Evolutionary conservation across 2,888 invertebrate species (phyloP).

Genomic region (Petrophora chlorosata): DNA sequence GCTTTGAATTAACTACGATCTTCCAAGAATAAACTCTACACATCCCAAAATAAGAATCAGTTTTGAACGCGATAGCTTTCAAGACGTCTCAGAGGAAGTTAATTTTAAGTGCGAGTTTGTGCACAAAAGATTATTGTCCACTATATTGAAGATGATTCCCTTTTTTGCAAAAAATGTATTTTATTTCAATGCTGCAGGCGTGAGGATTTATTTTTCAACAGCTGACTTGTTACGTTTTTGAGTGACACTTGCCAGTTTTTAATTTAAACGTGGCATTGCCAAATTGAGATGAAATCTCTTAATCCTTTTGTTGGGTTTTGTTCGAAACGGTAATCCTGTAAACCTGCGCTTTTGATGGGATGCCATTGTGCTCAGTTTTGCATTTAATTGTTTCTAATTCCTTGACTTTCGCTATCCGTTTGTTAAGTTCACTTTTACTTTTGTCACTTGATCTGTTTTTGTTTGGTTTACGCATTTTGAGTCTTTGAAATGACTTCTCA

Average conservation of each 20-base stretch:
- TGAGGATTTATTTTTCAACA: conserved; percentile 63
- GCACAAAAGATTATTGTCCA: conserved; percentile 76
- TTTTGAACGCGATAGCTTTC: conserved; percentile 29
- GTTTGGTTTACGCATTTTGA: conserved; percentile 27
- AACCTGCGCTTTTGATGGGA: conserved; percentile 54
- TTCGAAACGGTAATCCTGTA: conserved; percentile 56
- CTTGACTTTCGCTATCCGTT: conserved; percentile 41
- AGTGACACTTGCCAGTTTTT: conserved; percentile 67
- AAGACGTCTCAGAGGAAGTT: conserved; percentile 64
- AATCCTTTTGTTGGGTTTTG: conserved; percentile 62
- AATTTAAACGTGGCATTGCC: conserved; percentile 55
- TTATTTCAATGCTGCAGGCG: conserved; percentile 54
- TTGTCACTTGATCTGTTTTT: conserved; percentile 45
- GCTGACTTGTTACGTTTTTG: conserved; percentile 69
- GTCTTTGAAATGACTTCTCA: conserved; percentile 3
- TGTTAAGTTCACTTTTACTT: conserved; percentile 44
- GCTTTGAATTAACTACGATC: conserved; percentile 58
- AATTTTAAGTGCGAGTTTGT: conserved; percentile 75
- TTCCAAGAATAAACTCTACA: conserved; percentile 43
- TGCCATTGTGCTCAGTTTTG: conserved; percentile 46
- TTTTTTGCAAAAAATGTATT: conserved; percentile 60
- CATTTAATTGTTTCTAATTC: conserved; percentile 57
- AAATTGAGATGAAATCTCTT: conserved; percentile 55
- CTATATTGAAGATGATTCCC: conserved; percentile 54
- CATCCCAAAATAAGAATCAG: conserved; percentile 36